Base-by-base conservation (phyloP, 2,888 invertebrate genomes). In the Ichneumoninae sp. region DNA sequence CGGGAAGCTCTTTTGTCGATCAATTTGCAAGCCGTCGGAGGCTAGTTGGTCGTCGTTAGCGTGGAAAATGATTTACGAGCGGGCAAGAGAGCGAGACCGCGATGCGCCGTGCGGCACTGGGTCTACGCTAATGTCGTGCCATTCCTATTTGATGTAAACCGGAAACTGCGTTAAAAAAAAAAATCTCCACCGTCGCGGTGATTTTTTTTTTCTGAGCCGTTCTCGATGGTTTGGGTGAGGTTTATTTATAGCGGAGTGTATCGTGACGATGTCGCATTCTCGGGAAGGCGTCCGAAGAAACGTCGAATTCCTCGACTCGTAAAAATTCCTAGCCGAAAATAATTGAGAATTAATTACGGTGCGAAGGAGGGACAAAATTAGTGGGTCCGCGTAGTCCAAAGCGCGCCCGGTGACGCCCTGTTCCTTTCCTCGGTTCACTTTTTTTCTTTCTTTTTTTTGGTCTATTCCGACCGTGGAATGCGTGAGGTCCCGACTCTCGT, bases 11-110 rank as follows among this genome's bases (percentile, higher is more conserved):
- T 87, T 89, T 88, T 88, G 88, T 87, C 85, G 85, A 85, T 85
- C 88, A 89, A 89, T 89, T 89, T 89, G 89, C 88, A 87, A 87
- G 86, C 88, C 88, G 88, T 88, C 88, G 85, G 66, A 81, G 40
- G 69, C 44, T 68, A 19, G 81, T 70, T 36, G 81, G 81, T 76
- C 75, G 76, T 81, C 69, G 83, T 83, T 78, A 69, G 68, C 73
- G 71, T 66, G 68, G 65, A 83, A 77, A 85, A 83, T 85, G 83
- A 85, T 85, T 85, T 83, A 85, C 80, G 83, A 85, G 80, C 66
- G 76, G 76, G 71, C 74, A 71, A 68, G 57, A 50, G 76, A 70
- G 40, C 30, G 69, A 75, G 47, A 74, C 22, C 47, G 54, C 71
- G 57, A 66, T 82, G 65, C 71, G 73, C 63, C 65, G 52, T n/a